A percentile compares a stretch with the other conserved stretches of the same genome.
Conservation (phyloP, 2,888 invertebrate species). For the Synanthedon formicaeformis region DNA sequence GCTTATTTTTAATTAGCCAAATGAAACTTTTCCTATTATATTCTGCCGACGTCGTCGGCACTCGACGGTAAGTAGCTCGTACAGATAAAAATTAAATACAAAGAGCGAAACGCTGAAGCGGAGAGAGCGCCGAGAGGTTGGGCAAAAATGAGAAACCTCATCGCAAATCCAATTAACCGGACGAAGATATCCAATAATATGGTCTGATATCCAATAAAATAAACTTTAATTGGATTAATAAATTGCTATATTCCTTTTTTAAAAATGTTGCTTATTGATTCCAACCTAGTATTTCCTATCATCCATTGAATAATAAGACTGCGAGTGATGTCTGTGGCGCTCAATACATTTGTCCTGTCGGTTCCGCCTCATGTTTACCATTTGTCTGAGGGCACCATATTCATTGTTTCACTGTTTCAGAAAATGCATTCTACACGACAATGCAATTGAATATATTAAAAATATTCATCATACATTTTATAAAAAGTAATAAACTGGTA, state of each 20-base stretch:
- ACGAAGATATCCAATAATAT: conserved; percentile 42
- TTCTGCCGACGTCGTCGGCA: conserved; percentile 34
- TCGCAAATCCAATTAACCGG: conserved; percentile 54
- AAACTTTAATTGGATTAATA: neutral
- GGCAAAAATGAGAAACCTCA: conserved; percentile 39
- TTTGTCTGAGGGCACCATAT: conserved; percentile 50
- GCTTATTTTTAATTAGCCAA: conserved; percentile 65
- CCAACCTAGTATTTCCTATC: conserved; percentile 34
- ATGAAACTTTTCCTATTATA: conserved; percentile 64
- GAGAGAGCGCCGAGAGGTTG: conserved; percentile 24
- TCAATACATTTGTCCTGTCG: conserved; percentile 52
- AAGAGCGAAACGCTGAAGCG: conserved; percentile 24
- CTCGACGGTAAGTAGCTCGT: conserved; percentile 20
- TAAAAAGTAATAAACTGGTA: too few species aligned
- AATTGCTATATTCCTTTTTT: neutral
- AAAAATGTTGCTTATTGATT: neutral
- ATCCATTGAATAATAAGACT: conserved; percentile 52
- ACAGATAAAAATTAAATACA: conserved; percentile 53
- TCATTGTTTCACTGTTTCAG: conserved; percentile 41
- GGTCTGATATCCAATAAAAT: conserved; percentile 21
- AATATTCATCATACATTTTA: too few species aligned
- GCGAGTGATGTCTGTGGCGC: conserved; percentile 32
- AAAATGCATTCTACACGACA: conserved; percentile 36
- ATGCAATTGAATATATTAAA: conserved; percentile 25
- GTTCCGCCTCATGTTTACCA: conserved; percentile 45